Evolutionary conservation across 1,140 invertebrate genomes (phyloP).

Genomic region (Cyrtorhinus lividipennis): DNA sequence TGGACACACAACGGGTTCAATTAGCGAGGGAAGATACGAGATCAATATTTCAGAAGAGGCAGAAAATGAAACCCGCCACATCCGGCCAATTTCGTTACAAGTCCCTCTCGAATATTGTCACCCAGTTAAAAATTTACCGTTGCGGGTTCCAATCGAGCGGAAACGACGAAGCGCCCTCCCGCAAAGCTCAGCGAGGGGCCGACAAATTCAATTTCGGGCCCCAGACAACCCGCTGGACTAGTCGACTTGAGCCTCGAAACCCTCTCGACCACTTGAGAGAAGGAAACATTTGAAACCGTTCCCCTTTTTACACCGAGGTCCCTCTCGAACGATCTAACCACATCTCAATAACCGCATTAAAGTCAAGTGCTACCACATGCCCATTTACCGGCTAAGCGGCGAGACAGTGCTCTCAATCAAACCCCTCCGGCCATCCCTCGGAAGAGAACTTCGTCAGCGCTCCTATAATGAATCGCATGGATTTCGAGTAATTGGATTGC

Average conservation of each 20-base stretch:
- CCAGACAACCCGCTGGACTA: neutral
- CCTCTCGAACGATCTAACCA: neutral
- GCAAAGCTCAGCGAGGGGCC: neutral
- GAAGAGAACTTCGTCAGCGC: no score
- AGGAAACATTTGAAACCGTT: slow-evolving; percentile 6
- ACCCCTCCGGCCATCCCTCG: neutral
- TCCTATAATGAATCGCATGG: no score
- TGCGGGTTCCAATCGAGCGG: neutral
- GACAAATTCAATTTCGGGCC: slow-evolving; percentile 3
- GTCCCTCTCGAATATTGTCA: no score
- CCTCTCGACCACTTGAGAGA: neutral
- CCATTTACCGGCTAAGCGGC: neutral
- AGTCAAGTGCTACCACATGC: slow-evolving; percentile 9
- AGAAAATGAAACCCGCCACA: no score
- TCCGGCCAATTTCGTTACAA: no score
- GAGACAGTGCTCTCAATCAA: neutral
- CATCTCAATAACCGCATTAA: slow-evolving; percentile 9
- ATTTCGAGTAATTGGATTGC: no score
- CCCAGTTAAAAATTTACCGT: neutral
- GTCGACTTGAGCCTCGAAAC: neutral
- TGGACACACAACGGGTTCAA: no score
- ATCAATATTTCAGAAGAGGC: no score
- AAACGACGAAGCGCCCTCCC: neutral
- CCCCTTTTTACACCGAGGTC: neutral
- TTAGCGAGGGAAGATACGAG: no score